Base-by-base conservation (phyloP, 2,888 invertebrate genomes). In the Pemphredon lugubris region DNA sequence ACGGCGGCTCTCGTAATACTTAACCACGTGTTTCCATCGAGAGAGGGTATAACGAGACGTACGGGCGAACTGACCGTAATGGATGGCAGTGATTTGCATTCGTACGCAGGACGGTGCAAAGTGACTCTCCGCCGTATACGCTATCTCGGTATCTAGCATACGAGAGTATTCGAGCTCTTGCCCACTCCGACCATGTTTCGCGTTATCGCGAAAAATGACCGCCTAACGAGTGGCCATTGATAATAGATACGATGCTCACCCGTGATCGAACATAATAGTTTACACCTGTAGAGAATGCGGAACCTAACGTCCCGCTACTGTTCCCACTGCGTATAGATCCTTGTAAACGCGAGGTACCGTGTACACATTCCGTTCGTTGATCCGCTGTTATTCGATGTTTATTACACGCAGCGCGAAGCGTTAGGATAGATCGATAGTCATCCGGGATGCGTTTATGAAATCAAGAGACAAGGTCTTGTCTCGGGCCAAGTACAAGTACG, bases 21-120 rank as follows among this genome's bases (percentile, higher is more conserved):
- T 51, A 51, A 53, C 45, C 59, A 60, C 60, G 51, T 47, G 51
- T 16, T 37, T 40, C 9, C 55, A 55, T 63, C 47, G 51, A 57
- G 58, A 57, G 58, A 72, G 55, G 39, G 61, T 18, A 70, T 53
- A 63, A 61, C 47, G 30, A 40, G 32, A 50, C 37, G 54, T 48
- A 42, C 63, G 44, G 57, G 42, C 48, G 63, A 55, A 66, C 60
- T 51, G 18, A 9, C 47, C 47, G 23, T 53, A 53, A 61, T 54
- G 55, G 51, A 50, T 30, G 47, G 30, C 32, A 60, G 48, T 48
- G 55, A 63, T 65, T 68, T 58, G 47, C 65, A 66, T 54, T 69
- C 30, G 34, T 16, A 48, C 48, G 51, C 48, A 66, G 32, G 58
- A 16, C 23, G 30, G 23, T 47, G 53, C 58, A 21, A 59, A 59